phyloP scores from a whole-genome alignment of 2,113 vertebrate species.

The Nycticebus coucang region DNA sequence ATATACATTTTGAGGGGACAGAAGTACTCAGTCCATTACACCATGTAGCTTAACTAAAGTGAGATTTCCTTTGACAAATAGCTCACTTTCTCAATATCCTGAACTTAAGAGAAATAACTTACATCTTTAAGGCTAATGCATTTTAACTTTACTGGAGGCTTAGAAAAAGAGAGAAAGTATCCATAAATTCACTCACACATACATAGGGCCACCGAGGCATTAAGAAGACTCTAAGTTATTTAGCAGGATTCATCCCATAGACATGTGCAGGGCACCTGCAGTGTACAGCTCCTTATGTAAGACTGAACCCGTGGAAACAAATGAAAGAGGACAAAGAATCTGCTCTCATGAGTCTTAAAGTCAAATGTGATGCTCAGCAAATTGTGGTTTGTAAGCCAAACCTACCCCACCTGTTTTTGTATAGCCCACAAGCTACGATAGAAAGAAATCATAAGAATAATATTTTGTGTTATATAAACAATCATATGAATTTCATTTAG shows the following conservation, averaged over 20 bases:
- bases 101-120: background rate
- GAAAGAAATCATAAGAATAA: background rate
- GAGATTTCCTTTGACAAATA: background rate
- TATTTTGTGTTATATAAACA: background rate
- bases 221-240: background rate
- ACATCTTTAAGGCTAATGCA: background rate
- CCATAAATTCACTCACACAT: background rate
- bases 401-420: background rate
- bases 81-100: conserved; percentile 1
- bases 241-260: background rate
- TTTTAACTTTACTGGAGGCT: background rate
- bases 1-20: background rate
- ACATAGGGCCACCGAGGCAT: background rate
- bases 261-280: background rate
- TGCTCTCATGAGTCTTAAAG: background rate
- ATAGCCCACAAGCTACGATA: background rate
- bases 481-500: background rate
- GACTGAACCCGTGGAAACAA: background rate
- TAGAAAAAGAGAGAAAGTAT: background rate
- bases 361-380: background rate
- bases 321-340: background rate
- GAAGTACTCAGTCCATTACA: background rate
- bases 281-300: background rate
- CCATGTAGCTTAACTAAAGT: background rate
- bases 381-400: background rate